Evolutionary conservation across 2,797 vertebrate species (phyloP).

Genomic region (Naso thynnoides): DNA sequence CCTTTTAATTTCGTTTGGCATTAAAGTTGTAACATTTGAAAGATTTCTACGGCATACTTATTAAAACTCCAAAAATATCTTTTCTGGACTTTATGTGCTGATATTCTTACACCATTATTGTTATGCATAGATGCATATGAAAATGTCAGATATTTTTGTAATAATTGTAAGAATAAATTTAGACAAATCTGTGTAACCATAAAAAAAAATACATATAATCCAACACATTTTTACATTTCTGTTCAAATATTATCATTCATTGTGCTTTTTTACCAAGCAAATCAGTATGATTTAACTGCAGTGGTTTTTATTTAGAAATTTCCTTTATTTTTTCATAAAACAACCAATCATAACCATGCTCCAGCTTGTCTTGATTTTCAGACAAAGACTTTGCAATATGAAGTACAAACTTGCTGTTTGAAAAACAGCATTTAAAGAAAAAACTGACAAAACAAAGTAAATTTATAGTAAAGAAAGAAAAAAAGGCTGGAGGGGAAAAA

Average conservation of each 20-base stretch:
- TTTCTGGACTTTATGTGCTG: background rate
- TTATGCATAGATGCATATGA: background rate
- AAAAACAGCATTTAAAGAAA: background rate
- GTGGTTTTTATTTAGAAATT: background rate
- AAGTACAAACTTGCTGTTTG: background rate
- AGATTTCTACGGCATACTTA: background rate
- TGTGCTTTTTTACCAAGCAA: too few species aligned
- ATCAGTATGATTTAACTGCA: background rate
- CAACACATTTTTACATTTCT: background rate
- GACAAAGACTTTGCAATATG: background rate
- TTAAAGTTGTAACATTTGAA: background rate
- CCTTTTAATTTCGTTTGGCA: constrained; percentile 5
- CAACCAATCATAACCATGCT: background rate
- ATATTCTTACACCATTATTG: background rate
- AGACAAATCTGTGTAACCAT: background rate
- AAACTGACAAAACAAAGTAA: background rate
- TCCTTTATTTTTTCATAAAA: too few species aligned
- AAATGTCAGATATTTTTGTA: background rate
- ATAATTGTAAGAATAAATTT: background rate
- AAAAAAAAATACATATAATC: background rate
- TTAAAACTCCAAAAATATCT: background rate
- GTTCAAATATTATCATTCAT: background rate
- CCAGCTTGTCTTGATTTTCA: background rate
- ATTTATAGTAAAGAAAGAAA: background rate
- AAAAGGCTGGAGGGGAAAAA: background rate